Evolutionary conservation across 2,113 vertebrate species (phyloP).

Genomic region (Notarius quadriscutis): DNA sequence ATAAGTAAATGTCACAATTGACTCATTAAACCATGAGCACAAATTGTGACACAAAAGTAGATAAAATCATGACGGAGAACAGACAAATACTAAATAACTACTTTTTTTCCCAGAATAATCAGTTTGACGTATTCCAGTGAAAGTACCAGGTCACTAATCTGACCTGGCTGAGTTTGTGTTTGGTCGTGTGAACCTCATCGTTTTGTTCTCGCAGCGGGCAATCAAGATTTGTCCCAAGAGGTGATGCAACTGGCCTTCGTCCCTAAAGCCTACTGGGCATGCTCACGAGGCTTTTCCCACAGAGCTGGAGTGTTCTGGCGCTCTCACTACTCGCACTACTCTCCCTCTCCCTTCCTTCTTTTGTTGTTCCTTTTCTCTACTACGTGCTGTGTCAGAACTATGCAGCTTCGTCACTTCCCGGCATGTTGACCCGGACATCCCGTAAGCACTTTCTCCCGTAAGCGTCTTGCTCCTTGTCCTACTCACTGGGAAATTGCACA

Average conservation of each 20-base stretch:
- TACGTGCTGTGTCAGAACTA: slow-evolving; percentile 60
- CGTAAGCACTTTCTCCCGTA: slow-evolving; percentile 31
- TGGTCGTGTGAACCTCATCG: slow-evolving; percentile 41
- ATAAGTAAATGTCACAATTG: neutral
- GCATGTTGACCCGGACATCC: slow-evolving; percentile 35
- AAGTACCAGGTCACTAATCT: neutral
- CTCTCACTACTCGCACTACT: slow-evolving; percentile 4
- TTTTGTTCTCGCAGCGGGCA: slow-evolving; percentile 56
- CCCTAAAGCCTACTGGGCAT: slow-evolving; percentile 68
- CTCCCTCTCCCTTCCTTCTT: slow-evolving; percentile 57
- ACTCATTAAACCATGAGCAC: neutral
- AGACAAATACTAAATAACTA: neutral
- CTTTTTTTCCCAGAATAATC: neutral
- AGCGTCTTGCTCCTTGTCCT: slow-evolving; percentile 44
- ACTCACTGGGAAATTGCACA: slow-evolving; percentile 30
- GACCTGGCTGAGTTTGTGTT: neutral
- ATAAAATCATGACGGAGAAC: neutral
- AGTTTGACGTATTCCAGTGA: neutral
- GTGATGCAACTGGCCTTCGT: slow-evolving; percentile 56
- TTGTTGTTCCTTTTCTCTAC: slow-evolving; percentile 60
- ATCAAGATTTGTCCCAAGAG: slow-evolving; percentile 58
- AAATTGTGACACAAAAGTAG: neutral
- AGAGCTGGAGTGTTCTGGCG: slow-evolving; percentile 47
- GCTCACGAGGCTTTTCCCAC: slow-evolving; percentile 71
- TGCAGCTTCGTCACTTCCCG: slow-evolving; percentile 30